Conservation (phyloP, 2,113 vertebrate genomes). For the Carassius carassius region DNA sequence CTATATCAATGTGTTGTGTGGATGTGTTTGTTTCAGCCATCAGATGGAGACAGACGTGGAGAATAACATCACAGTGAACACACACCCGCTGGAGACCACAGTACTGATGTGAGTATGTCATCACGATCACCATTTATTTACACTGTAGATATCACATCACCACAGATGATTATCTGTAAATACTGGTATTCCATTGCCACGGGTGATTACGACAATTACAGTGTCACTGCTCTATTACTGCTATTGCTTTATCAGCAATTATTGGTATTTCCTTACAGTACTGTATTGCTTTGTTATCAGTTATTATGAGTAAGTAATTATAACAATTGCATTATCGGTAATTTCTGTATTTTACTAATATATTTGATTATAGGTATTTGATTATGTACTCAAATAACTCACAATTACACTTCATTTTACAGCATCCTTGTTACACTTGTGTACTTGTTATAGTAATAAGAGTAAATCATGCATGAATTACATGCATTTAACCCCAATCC, state of each 20-base stretch:
- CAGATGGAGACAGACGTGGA: slow-evolving; percentile 83
- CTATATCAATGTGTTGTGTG: background rate
- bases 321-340: background rate
- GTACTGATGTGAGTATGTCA: slow-evolving; percentile 85
- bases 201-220: background rate
- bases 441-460: too few relatives aligned
- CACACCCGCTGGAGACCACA: slow-evolving; percentile 84
- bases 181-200: background rate
- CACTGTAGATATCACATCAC: background rate
- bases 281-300: background rate
- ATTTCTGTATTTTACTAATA: too few relatives aligned
- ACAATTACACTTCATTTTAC: too few relatives aligned
- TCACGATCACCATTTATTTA: slow-evolving; percentile 43
- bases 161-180: background rate
- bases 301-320: background rate
- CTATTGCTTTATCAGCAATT: background rate
- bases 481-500: too few relatives aligned
- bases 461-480: too few relatives aligned
- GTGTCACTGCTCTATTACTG: background rate
- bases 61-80: slow-evolving; percentile 79
- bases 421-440: too few relatives aligned
- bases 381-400: too few relatives aligned
- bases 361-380: too few relatives aligned
- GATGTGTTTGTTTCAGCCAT: slow-evolving; percentile 67
- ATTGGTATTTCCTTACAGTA: too few relatives aligned